Evolutionary conservation across 2,797 vertebrate genomes (phyloP), one percentile per base, ranked within the genome.

Genomic region (Gephyroberyx darwinii): DNA sequence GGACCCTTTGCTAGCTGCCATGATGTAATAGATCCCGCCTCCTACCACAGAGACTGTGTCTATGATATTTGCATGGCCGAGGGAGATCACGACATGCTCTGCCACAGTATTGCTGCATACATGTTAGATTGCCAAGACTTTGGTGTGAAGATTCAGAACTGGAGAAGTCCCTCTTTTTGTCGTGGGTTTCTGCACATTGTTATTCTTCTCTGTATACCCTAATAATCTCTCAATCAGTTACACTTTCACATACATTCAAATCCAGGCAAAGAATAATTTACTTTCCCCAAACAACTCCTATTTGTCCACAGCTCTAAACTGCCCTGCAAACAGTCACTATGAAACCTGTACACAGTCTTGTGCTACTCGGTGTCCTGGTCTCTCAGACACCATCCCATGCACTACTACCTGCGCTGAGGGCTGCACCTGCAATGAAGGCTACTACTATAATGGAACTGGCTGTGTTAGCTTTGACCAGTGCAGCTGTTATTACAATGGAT

Each of bases 1-100:
- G 94, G 94, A 0, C 95, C 95, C 0, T 94, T 96, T 71, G 77
- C 76, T 0, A 31, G 86, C 0, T 96, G 95, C 48, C 93, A 93
- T 0, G 0, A 3, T 0, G 0, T 20, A 3, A 58, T 95, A 0
- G 63, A 93, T 48, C 94, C 94, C 0, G 0, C 56, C 4, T 79
- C 85, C 0, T 93, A 87, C 37, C 67, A 90, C 35, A 69, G 77
- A 0, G 79, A 94, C 4, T 96, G 95, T 2, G 88, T 95, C n/a
- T 94, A 87, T 0, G 95, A 96, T 0, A 39, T 58, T 17, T 96
- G 94, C 64, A 51, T 90, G 20, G 85, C 90, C 7, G 65, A 86
- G 0, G 92, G 89, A 1, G 84, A 94, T 31, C 61, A 75, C 2
- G 37, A 26, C 1, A 61, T 75, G 0, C 69, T 94, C 39, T 94